Base-by-base conservation (phyloP, 2,113 vertebrate species). In the Romanogobio albipinnatus region DNA sequence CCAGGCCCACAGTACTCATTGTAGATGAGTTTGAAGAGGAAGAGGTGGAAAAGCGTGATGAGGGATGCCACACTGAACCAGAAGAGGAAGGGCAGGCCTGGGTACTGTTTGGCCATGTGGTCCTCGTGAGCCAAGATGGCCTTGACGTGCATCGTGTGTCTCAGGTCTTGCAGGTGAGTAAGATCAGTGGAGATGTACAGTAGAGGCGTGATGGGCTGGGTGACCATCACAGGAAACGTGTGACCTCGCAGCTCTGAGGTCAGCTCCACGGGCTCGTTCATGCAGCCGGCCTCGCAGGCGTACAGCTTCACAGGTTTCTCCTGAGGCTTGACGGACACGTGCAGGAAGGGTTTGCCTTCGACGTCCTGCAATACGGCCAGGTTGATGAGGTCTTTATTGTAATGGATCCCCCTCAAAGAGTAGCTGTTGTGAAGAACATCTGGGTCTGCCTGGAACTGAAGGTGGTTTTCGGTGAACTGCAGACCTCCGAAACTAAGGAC, bases 1-100 rank as follows among this genome's bases (percentile, higher is more conserved):
- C 98, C 97, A 0, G 98, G 98, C 81, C 98, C 98, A 1, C 98
- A 99, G 89, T 99, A 99, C 91, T 99, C 98, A 0, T 99, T 99
- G 95, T 99, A 99, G 91, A 99, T 99, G 87, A 99, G 97, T 91
- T 99, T 99, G 95, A 99, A 99, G 89, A 99, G 96, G 93, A 99
- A 99, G 49, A 99, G 95, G 92, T 99, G 98, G 95, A 99, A 99
- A 74, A 99, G 93, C 0, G 96, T 97, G 92, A 99, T 98, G 89
- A 99, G 96, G 4, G 98, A 99, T 10, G 98, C 97, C 93, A 99
- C 97, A 3, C 98, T 99, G 94, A 99, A 99, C 98, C 97, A 99
- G 94, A 99, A 99, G 13, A 99, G 93, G 94, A 99, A 99, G 82
- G 98, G 98, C 89, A 99, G 94, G 59, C 98, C 98, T 0, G 97